phyloP scores from a whole-genome alignment of 2,797 vertebrate genomes.

The Chromis chromis region DNA sequence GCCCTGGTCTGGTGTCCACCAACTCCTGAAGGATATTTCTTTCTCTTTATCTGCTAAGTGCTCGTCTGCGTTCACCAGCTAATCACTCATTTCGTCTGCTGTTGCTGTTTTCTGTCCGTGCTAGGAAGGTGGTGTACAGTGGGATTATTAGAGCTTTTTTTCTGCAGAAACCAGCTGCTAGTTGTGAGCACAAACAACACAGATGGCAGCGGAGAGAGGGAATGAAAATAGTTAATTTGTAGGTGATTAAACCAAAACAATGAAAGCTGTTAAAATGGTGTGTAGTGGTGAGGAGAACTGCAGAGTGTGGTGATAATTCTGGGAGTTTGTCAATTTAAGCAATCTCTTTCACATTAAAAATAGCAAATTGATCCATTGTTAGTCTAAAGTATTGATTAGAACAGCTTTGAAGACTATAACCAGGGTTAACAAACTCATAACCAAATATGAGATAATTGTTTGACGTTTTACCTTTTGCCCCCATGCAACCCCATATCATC shows the following conservation, averaged over 20 bases:
- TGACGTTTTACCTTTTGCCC: too few relatives aligned
- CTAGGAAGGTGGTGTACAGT: background rate
- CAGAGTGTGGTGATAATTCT: too few relatives aligned
- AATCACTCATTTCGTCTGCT: background rate
- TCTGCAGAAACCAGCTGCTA: background rate
- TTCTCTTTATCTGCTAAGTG: background rate
- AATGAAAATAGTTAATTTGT: background rate
- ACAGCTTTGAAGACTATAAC: too few relatives aligned
- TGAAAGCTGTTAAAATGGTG: slow-evolving; percentile 2
- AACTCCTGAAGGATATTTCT: background rate
- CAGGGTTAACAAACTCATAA: too few relatives aligned
- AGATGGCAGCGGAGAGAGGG: background rate
- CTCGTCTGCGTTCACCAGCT: background rate
- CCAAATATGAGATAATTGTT: too few relatives aligned
- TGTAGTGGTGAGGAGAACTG: background rate
- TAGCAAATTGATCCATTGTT: too few relatives aligned
- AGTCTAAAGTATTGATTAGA: too few relatives aligned
- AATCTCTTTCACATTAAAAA: too few relatives aligned
- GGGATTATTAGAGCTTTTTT: background rate
- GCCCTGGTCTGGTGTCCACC: background rate
- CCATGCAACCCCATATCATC: too few relatives aligned
- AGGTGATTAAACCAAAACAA: background rate
- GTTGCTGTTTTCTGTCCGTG: background rate
- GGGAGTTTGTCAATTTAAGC: too few relatives aligned
- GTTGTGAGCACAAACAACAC: background rate